Percentiles rank a stretch among this genome's conserved stretches.
These are phyloP conservation scores for Simalia tracyae DNA, from an alignment of 2,797 vertebrate species.

Conservation along the genomic window DNA sequence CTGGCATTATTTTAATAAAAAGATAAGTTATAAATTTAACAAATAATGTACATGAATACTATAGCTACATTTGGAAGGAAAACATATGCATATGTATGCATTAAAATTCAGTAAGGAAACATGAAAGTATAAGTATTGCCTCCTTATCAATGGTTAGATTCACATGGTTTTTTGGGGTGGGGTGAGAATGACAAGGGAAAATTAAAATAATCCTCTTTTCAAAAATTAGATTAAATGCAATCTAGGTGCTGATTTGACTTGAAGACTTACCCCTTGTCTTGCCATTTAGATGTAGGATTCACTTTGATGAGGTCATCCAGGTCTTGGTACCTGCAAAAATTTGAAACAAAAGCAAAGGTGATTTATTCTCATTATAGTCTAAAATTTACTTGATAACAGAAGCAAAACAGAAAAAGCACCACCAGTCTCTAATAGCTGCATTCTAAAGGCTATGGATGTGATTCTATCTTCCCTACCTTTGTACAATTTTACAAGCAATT, in stretches of 20 bases:
- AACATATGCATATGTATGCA: background rate
- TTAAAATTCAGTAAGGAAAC: background rate
- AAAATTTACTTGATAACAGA: background rate
- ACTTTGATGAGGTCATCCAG: conserved; percentile 38
- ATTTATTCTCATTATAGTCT: background rate
- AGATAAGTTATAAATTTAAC: background rate
- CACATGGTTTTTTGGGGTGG: background rate
- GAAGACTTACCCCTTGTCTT: conserved; percentile 42
- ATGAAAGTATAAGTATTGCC: background rate
- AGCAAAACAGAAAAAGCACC: background rate
- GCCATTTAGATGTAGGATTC: conserved; percentile 40
- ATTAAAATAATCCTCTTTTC: background rate
- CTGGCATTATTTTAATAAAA: background rate
- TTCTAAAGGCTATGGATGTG: background rate
- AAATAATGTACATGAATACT: background rate
- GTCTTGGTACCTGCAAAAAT: conserved; percentile 51
- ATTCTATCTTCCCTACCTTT: background rate
- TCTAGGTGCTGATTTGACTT: conserved; percentile 6
- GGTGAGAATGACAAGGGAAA: background rate
- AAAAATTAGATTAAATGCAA: background rate
- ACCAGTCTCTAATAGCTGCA: background rate
- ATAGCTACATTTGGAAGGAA: background rate
- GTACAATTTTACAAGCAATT: background rate
- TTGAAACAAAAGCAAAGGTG: conserved; percentile 44
- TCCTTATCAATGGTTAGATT: background rate